phyloP scores from a whole-genome alignment of 2,113 vertebrate genomes.

The Hippocampus mohnikei region DNA sequence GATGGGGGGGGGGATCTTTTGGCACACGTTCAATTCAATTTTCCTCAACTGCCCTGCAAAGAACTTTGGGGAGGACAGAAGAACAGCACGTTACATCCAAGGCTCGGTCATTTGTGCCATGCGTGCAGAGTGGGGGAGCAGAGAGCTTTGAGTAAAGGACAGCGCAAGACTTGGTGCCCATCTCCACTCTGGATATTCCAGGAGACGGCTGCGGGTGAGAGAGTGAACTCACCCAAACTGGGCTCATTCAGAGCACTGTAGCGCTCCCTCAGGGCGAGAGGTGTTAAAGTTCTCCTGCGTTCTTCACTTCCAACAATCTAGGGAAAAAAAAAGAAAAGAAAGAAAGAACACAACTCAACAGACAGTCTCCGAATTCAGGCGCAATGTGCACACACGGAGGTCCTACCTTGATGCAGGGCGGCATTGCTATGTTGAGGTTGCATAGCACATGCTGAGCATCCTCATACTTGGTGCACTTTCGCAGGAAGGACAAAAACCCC shows the following conservation, averaged over 20 bases:
- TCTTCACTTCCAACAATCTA: slow-evolving; percentile 84
- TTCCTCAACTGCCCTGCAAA: slow-evolving; percentile 45
- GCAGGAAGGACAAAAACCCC: slow-evolving; percentile 89
- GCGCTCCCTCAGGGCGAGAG: slow-evolving; percentile 84
- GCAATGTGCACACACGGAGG: neutral
- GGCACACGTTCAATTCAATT: slow-evolving; percentile 40
- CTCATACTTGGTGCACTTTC: slow-evolving; percentile 95
- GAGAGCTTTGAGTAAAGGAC: slow-evolving; percentile 48
- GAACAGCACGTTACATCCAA: slow-evolving; percentile 69
- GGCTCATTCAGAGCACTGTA: slow-evolving; percentile 88
- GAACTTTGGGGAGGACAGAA: slow-evolving; percentile 44
- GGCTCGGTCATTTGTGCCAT: slow-evolving; percentile 70
- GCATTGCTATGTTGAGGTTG: slow-evolving; percentile 93
- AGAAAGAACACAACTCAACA: neutral
- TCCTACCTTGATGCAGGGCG: slow-evolving; percentile 88
- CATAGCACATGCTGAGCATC: slow-evolving; percentile 91
- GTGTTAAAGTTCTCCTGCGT: slow-evolving; percentile 85
- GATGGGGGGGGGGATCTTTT: slow-evolving; percentile 3
- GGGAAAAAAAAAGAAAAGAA: slow-evolving; percentile 6
- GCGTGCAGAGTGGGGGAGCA: slow-evolving; percentile 59
- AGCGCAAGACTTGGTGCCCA: slow-evolving; percentile 63
- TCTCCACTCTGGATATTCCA: slow-evolving; percentile 28
- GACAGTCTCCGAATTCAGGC: neutral
- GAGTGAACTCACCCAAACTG: slow-evolving; percentile 75
- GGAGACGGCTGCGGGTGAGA: slow-evolving; percentile 47